Evolutionary conservation across 2,888 invertebrate genomes (phyloP).

Genomic region (Bombyx huttoni): DNA sequence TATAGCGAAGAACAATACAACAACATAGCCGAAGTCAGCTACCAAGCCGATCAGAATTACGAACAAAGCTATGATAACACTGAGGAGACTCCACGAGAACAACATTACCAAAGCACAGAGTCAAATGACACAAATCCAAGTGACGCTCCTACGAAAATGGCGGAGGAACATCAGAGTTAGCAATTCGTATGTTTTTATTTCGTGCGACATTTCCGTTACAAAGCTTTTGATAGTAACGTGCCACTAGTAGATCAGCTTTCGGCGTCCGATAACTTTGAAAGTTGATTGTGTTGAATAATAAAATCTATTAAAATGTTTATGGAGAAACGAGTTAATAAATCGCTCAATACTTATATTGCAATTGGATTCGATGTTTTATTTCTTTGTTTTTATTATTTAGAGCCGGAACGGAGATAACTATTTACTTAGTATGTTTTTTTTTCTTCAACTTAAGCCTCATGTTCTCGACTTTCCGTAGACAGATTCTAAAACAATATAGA

Average conservation of each 20-base stretch:
- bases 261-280: neutral
- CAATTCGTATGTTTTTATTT: slow-evolving; percentile 22
- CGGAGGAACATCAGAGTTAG: slow-evolving; percentile 49
- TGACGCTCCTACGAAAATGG: slow-evolving; percentile 15
- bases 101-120: slow-evolving; percentile 9
- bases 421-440: too few species aligned
- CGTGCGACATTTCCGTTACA: slow-evolving; percentile 11
- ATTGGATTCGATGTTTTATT: neutral
- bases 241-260: slow-evolving; percentile 2
- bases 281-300: neutral
- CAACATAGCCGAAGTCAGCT: slow-evolving; percentile 35
- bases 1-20: slow-evolving; percentile 35
- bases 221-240: neutral
- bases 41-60: slow-evolving; percentile 34
- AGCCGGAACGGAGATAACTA: neutral
- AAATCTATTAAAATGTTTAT: neutral
- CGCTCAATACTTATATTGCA: neutral
- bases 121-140: slow-evolving; percentile 8
- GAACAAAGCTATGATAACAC: slow-evolving; percentile 10
- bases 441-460: too few species aligned
- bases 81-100: slow-evolving; percentile 8
- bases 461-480: too few species aligned
- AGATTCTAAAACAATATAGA: too few species aligned
- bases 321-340: neutral
- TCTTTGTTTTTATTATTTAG: neutral